Evolutionary conservation across 2,113 vertebrate genomes (phyloP).

Genomic region (Macquaria australasica): DNA sequence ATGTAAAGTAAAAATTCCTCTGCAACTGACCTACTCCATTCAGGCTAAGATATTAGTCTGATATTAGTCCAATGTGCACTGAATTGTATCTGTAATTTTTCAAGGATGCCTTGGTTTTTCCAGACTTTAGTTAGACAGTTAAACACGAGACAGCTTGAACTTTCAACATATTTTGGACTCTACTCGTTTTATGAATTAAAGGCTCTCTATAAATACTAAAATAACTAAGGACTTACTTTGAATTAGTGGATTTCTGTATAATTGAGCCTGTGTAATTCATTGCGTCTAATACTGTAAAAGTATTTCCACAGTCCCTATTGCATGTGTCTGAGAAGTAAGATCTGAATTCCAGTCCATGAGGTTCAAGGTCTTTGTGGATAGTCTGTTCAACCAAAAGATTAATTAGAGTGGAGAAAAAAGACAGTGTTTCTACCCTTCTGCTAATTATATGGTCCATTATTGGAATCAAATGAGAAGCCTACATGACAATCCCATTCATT

Average conservation of each 20-base stretch:
- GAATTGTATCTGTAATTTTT: not conserved
- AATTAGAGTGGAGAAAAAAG: constrained; percentile 44
- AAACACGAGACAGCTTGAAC: not conserved
- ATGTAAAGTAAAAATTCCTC: not conserved
- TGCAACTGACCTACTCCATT: not conserved
- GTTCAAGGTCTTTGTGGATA: constrained; percentile 29
- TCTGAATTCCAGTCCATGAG: constrained; percentile 34
- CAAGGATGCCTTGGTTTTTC: no score
- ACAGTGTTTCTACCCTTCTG: constrained; percentile 34
- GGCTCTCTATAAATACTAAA: not conserved
- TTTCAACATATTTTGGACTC: not conserved
- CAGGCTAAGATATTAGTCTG: not conserved
- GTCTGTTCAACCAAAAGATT: constrained; percentile 49
- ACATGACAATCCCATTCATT: constrained; percentile 70
- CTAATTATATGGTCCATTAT: constrained; percentile 72
- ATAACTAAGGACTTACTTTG: not conserved
- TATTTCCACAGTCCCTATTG: constrained; percentile 14
- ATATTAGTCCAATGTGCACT: not conserved
- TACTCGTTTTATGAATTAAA: not conserved
- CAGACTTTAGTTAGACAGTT: no score
- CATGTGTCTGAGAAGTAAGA: constrained; percentile 1
- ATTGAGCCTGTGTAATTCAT: constrained; percentile 15
- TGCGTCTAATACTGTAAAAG: not conserved
- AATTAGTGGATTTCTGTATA: not conserved
- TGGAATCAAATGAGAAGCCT: constrained; percentile 62